Conservation (phyloP, 2,113 vertebrate species). For the Toxotes jaculatrix region DNA sequence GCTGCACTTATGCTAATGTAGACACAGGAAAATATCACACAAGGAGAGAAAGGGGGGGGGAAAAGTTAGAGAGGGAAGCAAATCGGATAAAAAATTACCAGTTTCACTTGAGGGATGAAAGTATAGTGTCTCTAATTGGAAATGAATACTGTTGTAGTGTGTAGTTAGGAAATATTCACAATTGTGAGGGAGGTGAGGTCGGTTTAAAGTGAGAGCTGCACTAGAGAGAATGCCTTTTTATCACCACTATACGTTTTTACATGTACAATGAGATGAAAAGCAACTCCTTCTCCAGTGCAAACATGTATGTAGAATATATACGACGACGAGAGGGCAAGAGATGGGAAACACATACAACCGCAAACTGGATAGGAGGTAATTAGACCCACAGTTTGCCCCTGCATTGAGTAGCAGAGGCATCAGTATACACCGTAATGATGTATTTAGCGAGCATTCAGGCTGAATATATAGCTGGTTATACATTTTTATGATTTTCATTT, state of each 20-base stretch:
- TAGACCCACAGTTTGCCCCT: slow-evolving; percentile 54
- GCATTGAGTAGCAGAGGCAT: slow-evolving; percentile 34
- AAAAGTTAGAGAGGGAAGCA: slow-evolving; percentile 59
- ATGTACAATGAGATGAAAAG: too few relatives aligned
- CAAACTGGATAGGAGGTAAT: slow-evolving; percentile 66
- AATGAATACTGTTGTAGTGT: slow-evolving; percentile 65
- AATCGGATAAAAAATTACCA: slow-evolving; percentile 69
- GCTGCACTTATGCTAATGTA: slow-evolving; percentile 85
- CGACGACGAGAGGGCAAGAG: background rate
- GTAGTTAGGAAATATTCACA: slow-evolving; percentile 60
- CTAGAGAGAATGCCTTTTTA: slow-evolving; percentile 19
- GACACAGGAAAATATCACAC: slow-evolving; percentile 81
- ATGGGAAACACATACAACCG: slow-evolving; percentile 43
- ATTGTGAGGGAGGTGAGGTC: slow-evolving; percentile 18
- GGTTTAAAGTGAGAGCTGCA: slow-evolving; percentile 48
- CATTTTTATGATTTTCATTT: slow-evolving; percentile 39
- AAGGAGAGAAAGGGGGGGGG: slow-evolving; percentile 44
- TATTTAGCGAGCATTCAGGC: background rate
- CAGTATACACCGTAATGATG: slow-evolving; percentile 39
- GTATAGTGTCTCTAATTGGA: slow-evolving; percentile 69
- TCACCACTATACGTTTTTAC: too few relatives aligned
- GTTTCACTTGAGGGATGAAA: slow-evolving; percentile 72
- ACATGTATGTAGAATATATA: too few relatives aligned
- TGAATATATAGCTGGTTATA: slow-evolving; percentile 38
- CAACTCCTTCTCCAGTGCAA: too few relatives aligned